These are phyloP conservation scores for Ethmia dodecea DNA, from an alignment of 2,888 invertebrate species.

Conservation along the genomic window DNA sequence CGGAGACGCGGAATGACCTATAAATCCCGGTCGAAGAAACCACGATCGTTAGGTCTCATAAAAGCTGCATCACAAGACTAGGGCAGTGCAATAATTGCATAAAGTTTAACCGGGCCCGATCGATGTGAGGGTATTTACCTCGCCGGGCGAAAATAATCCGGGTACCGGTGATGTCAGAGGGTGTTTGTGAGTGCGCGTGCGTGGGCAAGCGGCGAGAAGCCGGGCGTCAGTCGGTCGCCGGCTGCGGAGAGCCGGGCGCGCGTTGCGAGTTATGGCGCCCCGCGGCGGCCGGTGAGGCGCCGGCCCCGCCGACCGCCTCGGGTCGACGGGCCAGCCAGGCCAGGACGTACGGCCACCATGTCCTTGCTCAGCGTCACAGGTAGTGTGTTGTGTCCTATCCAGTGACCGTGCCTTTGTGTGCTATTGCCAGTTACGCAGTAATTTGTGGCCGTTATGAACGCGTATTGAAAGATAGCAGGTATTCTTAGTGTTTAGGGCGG, in stretches of 20 bases:
- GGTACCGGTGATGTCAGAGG: slow-evolving; percentile 72
- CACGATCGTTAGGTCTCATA: slow-evolving; percentile 29
- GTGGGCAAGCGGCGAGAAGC: slow-evolving; percentile 18
- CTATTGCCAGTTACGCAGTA: slow-evolving; percentile 33
- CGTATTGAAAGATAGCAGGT: slow-evolving; percentile 39
- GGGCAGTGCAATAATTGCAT: slow-evolving; percentile 76
- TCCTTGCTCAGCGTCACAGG: slow-evolving; percentile 78
- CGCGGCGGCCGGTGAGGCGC: slow-evolving; percentile 76
- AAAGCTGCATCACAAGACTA: slow-evolving; percentile 60
- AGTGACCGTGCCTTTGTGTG: slow-evolving; percentile 39
- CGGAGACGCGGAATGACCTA: slow-evolving; percentile 18
- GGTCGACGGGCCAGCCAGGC: slow-evolving; percentile 72
- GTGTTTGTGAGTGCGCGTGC: slow-evolving; percentile 28
- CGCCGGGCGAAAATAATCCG: slow-evolving; percentile 76
- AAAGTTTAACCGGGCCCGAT: slow-evolving; percentile 73
- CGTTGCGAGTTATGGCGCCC: slow-evolving; percentile 67
- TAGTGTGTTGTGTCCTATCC: slow-evolving; percentile 38
- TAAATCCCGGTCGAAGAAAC: slow-evolving; percentile 10
- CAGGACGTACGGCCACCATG: slow-evolving; percentile 66
- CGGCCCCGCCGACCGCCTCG: slow-evolving; percentile 76
- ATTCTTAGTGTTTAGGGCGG: slow-evolving; percentile 21
- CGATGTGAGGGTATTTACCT: slow-evolving; percentile 78
- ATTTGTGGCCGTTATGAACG: slow-evolving; percentile 49
- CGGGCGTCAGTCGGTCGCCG: slow-evolving; percentile 56
- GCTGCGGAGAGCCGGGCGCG: slow-evolving; percentile 66